Percentiles rank a stretch among this genome's conserved stretches.
These are phyloP conservation scores for Netelia fuscicornis DNA, from an alignment of 2,888 invertebrate species.

Conservation along the genomic window DNA sequence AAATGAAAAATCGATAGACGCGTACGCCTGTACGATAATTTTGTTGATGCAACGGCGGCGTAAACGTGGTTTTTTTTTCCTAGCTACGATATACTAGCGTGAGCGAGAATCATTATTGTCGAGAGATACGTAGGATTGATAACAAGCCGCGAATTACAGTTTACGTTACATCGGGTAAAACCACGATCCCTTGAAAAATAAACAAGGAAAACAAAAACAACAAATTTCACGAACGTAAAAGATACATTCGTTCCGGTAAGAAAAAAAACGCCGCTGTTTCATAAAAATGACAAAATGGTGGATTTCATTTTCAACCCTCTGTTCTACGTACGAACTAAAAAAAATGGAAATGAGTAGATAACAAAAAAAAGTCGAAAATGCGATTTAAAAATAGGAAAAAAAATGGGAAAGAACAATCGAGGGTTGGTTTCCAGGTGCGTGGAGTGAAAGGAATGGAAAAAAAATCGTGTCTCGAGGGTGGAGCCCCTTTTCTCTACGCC, in stretches of 20 bases:
- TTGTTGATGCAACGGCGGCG: slow-evolving; percentile 54
- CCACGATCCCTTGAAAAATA: neutral
- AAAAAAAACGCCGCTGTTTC: neutral
- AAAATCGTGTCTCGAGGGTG: slow-evolving; percentile 28
- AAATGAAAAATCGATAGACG: slow-evolving; percentile 36
- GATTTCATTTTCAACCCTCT: too few relatives aligned
- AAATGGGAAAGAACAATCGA: slow-evolving; percentile 1
- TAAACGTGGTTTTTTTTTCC: neutral
- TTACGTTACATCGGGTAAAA: neutral
- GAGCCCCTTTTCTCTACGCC: slow-evolving; percentile 62
- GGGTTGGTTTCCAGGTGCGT: neutral
- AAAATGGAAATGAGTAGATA: neutral
- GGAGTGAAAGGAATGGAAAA: neutral
- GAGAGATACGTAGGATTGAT: slow-evolving; percentile 26
- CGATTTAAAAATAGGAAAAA: neutral
- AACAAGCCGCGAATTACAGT: neutral
- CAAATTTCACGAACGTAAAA: neutral
- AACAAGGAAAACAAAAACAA: too few relatives aligned
- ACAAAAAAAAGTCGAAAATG: neutral
- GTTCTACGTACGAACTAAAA: neutral
- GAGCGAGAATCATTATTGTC: slow-evolving; percentile 3
- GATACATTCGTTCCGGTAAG: too few relatives aligned
- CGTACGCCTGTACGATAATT: slow-evolving; percentile 48
- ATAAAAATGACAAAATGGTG: neutral
- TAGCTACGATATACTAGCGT: neutral